A percentile compares a stretch with the other conserved stretches of the same genome.
Evolutionary conservation across 1,140 invertebrate genomes (phyloP).

Genomic region (Andrena cerasifolii): DNA sequence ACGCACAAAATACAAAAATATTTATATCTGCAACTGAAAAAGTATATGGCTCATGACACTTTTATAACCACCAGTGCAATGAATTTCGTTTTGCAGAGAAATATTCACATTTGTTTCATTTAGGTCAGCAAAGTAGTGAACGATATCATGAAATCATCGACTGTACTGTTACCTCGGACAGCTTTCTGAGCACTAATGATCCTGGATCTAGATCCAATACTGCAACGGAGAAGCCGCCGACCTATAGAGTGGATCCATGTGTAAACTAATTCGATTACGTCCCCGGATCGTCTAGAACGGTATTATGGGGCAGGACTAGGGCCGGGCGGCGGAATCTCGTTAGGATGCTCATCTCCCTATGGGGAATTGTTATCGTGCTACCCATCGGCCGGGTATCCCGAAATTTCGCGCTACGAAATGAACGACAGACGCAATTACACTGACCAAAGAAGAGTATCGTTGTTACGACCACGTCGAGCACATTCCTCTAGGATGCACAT

Average conservation of each 20-base stretch:
- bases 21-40: too few species aligned
- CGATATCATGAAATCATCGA: not conserved
- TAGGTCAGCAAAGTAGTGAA: not conserved
- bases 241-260: constrained; percentile 53
- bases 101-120: too few species aligned
- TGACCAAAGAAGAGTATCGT: not conserved
- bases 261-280: constrained; percentile 70
- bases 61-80: too few species aligned
- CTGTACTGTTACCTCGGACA: not conserved
- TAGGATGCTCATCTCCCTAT: constrained; percentile 66
- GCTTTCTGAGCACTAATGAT: constrained; percentile 2
- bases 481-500: not conserved
- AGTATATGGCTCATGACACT: too few species aligned
- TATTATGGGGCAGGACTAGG: constrained; percentile 45
- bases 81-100: too few species aligned
- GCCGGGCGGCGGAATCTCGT: constrained; percentile 63
- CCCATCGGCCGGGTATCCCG: constrained; percentile 34
- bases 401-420: constrained; percentile 34
- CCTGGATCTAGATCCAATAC: constrained; percentile 33
- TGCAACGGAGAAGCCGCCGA: not conserved
- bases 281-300: constrained; percentile 56
- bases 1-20: too few species aligned
- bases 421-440: constrained; percentile 36
- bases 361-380: constrained; percentile 67
- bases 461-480: not conserved